A percentile compares a stretch with the other conserved stretches of the same genome.
phyloP scores from a whole-genome alignment of 1,140 invertebrate species.

The Trichonephila clavipes region DNA sequence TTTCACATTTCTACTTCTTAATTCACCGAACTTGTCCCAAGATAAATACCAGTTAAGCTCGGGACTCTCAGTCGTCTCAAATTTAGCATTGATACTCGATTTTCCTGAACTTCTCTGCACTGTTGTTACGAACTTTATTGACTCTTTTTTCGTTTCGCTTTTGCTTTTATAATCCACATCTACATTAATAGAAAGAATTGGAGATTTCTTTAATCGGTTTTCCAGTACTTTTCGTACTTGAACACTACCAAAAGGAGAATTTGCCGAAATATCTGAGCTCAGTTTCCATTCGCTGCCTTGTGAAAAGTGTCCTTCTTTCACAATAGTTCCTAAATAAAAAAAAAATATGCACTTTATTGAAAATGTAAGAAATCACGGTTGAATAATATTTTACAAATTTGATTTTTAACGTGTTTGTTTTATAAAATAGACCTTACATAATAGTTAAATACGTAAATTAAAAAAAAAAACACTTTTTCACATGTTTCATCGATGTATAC shows the following conservation, averaged over 20 bases:
- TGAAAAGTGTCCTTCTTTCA: conserved; percentile 58
- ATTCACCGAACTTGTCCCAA: conserved; percentile 62
- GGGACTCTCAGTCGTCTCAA: conserved; percentile 50
- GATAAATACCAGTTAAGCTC: not conserved
- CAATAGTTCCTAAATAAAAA: conserved; percentile 62
- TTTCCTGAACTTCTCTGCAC: conserved; percentile 42
- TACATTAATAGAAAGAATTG: not conserved
- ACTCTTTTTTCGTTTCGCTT: not conserved
- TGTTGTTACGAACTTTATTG: not conserved
- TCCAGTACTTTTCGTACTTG: conserved; percentile 8
- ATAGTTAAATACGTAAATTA: too few relatives aligned
- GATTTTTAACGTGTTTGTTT: too few relatives aligned
- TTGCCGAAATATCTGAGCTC: conserved; percentile 21
- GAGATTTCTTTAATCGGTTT: conserved; percentile 43
- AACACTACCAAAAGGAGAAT: not conserved
- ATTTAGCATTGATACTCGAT: conserved; percentile 30
- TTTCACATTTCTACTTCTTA: conserved; percentile 14
- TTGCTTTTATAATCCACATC: conserved; percentile 14
- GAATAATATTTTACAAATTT: too few relatives aligned
- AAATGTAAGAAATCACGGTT: not conserved
- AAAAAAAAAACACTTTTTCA: too few relatives aligned
- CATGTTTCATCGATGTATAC: too few relatives aligned
- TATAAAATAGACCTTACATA: too few relatives aligned
- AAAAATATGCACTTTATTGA: not conserved
- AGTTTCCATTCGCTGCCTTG: conserved; percentile 65